Percentiles rank a stretch among this genome's conserved stretches.
Evolutionary conservation across 2,797 vertebrate species (phyloP).

Genomic region (Rhinichthys osculus): DNA sequence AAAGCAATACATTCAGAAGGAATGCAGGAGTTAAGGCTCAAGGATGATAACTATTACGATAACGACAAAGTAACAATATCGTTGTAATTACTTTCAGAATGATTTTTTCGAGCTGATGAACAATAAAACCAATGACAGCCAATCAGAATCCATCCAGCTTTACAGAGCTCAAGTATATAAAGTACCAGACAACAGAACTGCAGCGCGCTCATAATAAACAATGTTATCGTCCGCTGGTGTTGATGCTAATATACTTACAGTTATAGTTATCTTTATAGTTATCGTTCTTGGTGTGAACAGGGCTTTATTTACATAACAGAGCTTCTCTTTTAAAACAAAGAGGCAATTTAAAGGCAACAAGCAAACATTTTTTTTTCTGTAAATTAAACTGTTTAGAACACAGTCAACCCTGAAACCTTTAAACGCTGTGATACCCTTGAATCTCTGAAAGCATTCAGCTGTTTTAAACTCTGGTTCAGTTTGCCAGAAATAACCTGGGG

Average conservation of each 20-base stretch:
- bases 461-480: neutral
- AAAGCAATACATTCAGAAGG: neutral
- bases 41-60: neutral
- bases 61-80: neutral
- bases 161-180: neutral
- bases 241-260: too few relatives aligned
- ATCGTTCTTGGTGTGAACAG: too few relatives aligned
- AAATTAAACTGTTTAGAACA: conserved; percentile 5
- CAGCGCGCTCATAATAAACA: neutral
- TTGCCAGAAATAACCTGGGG: neutral
- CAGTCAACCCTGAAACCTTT: conserved; percentile 1
- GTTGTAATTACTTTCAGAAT: neutral
- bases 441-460: conserved; percentile 13
- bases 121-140: neutral
- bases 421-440: neutral
- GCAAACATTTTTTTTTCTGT: neutral
- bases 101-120: neutral
- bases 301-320: neutral
- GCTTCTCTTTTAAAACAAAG: neutral
- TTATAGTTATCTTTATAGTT: too few relatives aligned
- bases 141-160: neutral
- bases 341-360: neutral
- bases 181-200: neutral
- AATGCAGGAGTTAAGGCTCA: neutral
- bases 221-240: too few relatives aligned